Conservation (phyloP, 2,113 vertebrate species). For the Cyprichromis sp. region DNA sequence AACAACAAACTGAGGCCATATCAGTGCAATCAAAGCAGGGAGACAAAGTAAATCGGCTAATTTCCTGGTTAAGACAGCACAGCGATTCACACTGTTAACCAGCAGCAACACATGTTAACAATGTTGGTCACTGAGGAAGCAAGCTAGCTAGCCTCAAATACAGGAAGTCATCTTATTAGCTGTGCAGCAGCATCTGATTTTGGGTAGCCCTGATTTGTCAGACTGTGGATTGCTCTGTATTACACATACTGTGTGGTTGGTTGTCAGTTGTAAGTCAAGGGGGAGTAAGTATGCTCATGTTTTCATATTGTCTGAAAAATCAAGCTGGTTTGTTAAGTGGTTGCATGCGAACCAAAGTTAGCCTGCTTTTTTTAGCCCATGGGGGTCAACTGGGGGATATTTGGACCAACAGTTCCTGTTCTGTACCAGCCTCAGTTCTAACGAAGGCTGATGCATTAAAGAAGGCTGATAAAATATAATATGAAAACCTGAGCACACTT, state of each 20-base stretch:
- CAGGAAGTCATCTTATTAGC: background rate
- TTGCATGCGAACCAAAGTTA: background rate
- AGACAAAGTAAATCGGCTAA: background rate
- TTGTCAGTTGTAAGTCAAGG: background rate
- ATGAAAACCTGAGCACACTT: background rate
- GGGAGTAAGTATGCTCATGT: background rate
- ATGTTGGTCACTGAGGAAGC: background rate
- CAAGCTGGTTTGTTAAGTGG: background rate
- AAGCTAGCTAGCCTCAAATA: background rate
- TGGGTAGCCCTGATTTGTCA: background rate
- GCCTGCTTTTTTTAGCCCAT: rapidly evolving
- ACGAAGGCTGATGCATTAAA: background rate
- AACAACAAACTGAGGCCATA: background rate
- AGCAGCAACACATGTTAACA: background rate
- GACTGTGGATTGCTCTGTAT: background rate
- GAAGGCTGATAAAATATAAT: background rate
- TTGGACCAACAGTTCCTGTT: background rate
- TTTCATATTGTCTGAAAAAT: rapidly evolving
- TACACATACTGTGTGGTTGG: background rate
- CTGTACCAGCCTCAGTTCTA: background rate
- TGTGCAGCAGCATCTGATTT: background rate
- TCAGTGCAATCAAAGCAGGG: background rate
- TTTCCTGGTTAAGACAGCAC: background rate
- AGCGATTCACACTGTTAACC: background rate
- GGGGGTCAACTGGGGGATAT: background rate